A percentile compares a stretch with the other conserved stretches of the same genome.
Conservation (phyloP, 1,140 invertebrate species). For the Trissolcus basalis region DNA sequence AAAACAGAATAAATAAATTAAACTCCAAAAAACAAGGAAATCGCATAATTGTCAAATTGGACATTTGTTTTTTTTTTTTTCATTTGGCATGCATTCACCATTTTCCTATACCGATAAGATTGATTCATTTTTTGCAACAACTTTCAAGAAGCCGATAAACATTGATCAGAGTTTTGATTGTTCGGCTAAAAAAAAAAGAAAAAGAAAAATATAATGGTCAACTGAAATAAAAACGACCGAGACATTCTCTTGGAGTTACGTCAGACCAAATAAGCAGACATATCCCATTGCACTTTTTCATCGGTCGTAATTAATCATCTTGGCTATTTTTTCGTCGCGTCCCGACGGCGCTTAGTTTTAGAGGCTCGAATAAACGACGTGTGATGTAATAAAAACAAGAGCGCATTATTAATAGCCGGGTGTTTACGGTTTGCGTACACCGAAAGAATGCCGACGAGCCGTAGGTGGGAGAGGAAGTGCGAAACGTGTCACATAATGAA, state of each 20-base stretch:
- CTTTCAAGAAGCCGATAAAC: too few relatives aligned
- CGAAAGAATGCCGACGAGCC: slow-evolving; percentile 32
- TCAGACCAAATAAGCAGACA: slow-evolving; percentile 1
- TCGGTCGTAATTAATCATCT: background rate
- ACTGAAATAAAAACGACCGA: too few relatives aligned
- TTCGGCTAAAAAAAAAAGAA: background rate
- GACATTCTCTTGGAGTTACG: background rate
- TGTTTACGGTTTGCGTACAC: slow-evolving; percentile 37
- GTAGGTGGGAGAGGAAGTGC: slow-evolving; percentile 32
- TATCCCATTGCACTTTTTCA: slow-evolving; percentile 1
- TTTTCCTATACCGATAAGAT: too few relatives aligned
- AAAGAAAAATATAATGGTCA: background rate
- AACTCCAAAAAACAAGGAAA: too few relatives aligned
- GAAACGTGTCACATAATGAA: slow-evolving; percentile 38
- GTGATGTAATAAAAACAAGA: slow-evolving; percentile 48
- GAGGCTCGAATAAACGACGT: slow-evolving; percentile 32
- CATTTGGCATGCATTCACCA: too few relatives aligned
- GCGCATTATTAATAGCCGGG: slow-evolving; percentile 44
- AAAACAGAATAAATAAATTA: too few relatives aligned
- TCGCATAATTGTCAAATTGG: too few relatives aligned
- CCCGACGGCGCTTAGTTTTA: too few relatives aligned
- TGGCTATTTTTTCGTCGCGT: slow-evolving; percentile 1
- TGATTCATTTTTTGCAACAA: too few relatives aligned
- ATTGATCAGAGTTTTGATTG: too few relatives aligned
- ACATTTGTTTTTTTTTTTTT: too few relatives aligned